phyloP scores from a whole-genome alignment of 2,888 invertebrate species.

The Scaptomyza tumidula region DNA sequence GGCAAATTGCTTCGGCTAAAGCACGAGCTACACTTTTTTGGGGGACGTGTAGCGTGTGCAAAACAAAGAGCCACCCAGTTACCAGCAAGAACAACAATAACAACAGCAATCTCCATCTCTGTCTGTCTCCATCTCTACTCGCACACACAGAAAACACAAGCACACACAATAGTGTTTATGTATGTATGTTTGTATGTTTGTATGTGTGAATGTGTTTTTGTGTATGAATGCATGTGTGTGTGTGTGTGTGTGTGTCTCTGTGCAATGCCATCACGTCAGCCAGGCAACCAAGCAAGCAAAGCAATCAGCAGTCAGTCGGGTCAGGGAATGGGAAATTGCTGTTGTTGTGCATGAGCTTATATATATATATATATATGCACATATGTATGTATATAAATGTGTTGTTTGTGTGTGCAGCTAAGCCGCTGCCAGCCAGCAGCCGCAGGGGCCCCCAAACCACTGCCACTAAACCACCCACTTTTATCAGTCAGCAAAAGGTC shows the following conservation, averaged over 20 bases:
- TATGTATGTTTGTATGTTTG: constrained; percentile 10
- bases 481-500: constrained; percentile 80
- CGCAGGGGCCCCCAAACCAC: constrained; percentile 49
- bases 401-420: constrained; percentile 53
- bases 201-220: constrained; percentile 9
- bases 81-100: constrained; percentile 39
- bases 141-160: constrained; percentile 31
- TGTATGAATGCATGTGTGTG: constrained; percentile 12
- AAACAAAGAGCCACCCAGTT: constrained; percentile 72
- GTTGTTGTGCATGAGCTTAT: constrained; percentile 53
- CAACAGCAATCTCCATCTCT: constrained; percentile 40
- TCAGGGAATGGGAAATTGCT: constrained; percentile 66
- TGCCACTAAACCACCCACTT: constrained; percentile 67
- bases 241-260: constrained; percentile 45
- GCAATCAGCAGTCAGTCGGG: constrained; percentile 79
- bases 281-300: constrained; percentile 72
- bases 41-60: constrained; percentile 51
- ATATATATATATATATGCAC: constrained; percentile 17
- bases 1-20: constrained; percentile 44
- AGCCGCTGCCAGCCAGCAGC: constrained; percentile 66
- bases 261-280: constrained; percentile 78
- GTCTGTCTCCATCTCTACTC: constrained; percentile 30
- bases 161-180: constrained; percentile 12
- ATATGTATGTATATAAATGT: constrained; percentile 22
- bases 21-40: constrained; percentile 38